Evolutionary conservation across 2,113 vertebrate species (phyloP).

Genomic region (Halichoerus grypus): DNA sequence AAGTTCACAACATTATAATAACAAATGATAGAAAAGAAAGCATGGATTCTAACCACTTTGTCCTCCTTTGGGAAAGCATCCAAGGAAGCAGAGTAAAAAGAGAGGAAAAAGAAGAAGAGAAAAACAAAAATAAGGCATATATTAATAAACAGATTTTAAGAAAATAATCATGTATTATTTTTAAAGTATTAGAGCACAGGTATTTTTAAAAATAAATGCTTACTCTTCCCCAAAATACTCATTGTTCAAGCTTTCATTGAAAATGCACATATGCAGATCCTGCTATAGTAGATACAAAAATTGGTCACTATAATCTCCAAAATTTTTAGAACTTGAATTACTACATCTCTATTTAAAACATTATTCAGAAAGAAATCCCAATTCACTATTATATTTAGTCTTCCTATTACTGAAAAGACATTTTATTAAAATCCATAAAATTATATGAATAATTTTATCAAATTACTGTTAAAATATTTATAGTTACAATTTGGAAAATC

Average conservation of each 20-base stretch:
- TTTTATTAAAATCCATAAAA: constrained; percentile 30
- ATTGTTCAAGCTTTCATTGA: constrained; percentile 16
- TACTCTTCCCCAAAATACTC: constrained; percentile 66
- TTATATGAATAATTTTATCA: neutral
- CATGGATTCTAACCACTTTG: constrained; percentile 99
- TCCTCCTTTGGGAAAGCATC: constrained; percentile 99
- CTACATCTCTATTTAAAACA: neutral
- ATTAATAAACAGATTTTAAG: constrained; percentile 83
- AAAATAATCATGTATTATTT: constrained; percentile 79
- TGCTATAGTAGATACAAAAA: neutral
- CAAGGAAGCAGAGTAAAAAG: constrained; percentile 94
- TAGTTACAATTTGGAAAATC: constrained; percentile 36
- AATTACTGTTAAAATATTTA: constrained; percentile 21
- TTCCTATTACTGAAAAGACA: constrained; percentile 19
- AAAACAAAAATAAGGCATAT: constrained; percentile 86
- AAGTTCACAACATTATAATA: constrained; percentile 83
- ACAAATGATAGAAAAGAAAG: constrained; percentile 88
- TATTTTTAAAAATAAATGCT: constrained; percentile 52
- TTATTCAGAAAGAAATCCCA: constrained; percentile 38
- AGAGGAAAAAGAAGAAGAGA: constrained; percentile 85
- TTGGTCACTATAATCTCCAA: neutral
- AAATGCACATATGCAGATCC: neutral
- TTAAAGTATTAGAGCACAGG: constrained; percentile 67
- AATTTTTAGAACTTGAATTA: neutral
- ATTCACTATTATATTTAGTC: neutral